phyloP scores from a whole-genome alignment of 2,888 invertebrate genomes.

The Kuschelorhynchus macadamiae region DNA sequence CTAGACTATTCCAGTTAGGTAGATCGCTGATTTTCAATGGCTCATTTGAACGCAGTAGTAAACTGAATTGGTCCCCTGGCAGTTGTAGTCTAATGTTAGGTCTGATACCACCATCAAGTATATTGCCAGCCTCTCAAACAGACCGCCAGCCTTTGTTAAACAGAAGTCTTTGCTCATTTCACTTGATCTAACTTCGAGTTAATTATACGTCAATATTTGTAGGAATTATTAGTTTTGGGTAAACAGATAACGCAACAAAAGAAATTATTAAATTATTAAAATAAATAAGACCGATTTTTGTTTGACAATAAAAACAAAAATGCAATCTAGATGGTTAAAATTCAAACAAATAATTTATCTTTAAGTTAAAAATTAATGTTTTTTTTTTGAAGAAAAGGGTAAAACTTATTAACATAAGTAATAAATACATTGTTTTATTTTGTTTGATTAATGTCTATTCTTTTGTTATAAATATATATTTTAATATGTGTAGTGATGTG shows the following conservation, averaged over 20 bases:
- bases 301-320: too few species aligned
- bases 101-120: constrained; percentile 68
- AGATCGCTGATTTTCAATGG: constrained; percentile 51
- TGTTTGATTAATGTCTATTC: too few species aligned
- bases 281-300: too few species aligned
- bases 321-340: too few species aligned
- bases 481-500: too few species aligned
- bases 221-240: background rate
- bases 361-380: too few species aligned
- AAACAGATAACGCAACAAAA: background rate
- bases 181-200: constrained; percentile 26
- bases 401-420: too few species aligned
- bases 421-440: too few species aligned
- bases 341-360: too few species aligned
- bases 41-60: constrained; percentile 64
- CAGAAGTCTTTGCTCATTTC: constrained; percentile 26
- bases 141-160: constrained; percentile 62
- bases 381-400: too few species aligned
- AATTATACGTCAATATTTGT: constrained; percentile 16
- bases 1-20: constrained; percentile 34
- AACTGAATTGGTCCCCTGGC: constrained; percentile 68
- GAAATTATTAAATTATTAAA: background rate
- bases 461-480: too few species aligned
- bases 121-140: constrained; percentile 68
- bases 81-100: constrained; percentile 68